Conservation (phyloP, 2,888 invertebrate species). For the Quadroppia sp. region DNA sequence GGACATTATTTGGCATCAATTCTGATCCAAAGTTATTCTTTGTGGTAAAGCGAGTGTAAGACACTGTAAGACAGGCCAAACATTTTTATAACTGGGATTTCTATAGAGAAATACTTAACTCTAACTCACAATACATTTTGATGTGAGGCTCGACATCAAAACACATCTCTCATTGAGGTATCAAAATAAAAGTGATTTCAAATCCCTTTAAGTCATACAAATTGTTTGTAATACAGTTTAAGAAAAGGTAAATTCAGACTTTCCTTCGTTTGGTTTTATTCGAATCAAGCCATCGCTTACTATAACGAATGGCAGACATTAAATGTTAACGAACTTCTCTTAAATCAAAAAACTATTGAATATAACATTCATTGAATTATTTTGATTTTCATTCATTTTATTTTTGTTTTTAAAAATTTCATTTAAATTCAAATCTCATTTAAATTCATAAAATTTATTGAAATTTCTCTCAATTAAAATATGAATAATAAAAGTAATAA, state of each 20-base stretch:
- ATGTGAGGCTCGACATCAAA: not conserved
- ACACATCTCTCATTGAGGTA: not conserved
- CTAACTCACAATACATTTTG: not conserved
- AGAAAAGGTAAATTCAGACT: conserved; percentile 22
- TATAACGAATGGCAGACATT: no score
- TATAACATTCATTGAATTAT: no score
- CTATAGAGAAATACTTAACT: not conserved
- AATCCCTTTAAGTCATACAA: conserved; percentile 35
- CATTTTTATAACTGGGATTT: conserved; percentile 22
- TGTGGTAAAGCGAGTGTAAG: conserved; percentile 29
- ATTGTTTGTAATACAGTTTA: conserved; percentile 31
- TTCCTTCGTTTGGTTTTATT: no score
- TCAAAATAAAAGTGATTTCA: conserved; percentile 14
- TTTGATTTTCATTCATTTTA: no score
- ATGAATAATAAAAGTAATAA: no score
- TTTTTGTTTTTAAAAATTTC: no score
- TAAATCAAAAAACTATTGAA: no score
- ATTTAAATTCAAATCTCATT: no score
- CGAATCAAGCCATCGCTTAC: no score
- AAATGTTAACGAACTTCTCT: no score
- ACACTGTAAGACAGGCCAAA: not conserved
- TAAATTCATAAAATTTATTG: no score
- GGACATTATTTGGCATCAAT: conserved; percentile 34
- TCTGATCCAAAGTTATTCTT: conserved; percentile 33
- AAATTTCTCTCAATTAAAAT: no score